Percentiles rank a stretch among this genome's conserved stretches.
Conservation (phyloP, 2,113 vertebrate genomes). For the Gallinago undulata region DNA sequence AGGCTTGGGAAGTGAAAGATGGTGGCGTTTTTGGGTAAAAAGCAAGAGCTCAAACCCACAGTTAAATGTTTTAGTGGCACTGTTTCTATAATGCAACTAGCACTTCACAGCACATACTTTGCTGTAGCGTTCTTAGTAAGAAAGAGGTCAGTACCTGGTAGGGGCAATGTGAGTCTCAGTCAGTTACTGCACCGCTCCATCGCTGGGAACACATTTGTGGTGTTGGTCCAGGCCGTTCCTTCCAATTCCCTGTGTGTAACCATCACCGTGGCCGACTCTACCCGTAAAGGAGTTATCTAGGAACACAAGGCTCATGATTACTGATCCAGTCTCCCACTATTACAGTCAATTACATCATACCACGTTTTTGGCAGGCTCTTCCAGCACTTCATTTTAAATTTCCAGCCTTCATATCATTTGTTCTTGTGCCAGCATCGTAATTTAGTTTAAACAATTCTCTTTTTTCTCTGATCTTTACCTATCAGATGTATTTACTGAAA, state of each 20-base stretch:
- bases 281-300: background rate
- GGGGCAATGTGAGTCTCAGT: background rate
- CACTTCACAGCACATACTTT: background rate
- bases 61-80: background rate
- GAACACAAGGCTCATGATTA: background rate
- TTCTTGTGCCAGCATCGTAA: conserved; percentile 40
- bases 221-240: background rate
- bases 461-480: conserved; percentile 60
- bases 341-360: conserved; percentile 53
- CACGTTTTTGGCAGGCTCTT: background rate
- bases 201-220: background rate
- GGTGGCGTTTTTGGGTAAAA: background rate
- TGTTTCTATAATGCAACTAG: background rate
- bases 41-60: background rate
- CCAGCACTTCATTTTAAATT: conserved; percentile 31
- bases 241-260: background rate
- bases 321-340: background rate
- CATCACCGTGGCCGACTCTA: background rate
- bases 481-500: conserved; percentile 64
- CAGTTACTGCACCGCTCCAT: background rate
- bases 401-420: conserved; percentile 37
- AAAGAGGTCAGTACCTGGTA: background rate
- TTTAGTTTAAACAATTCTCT: conserved; percentile 49
- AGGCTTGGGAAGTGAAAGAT: background rate
- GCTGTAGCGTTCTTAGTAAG: background rate